Base-by-base conservation (phyloP, 2,797 vertebrate genomes). In the Pitangus sulphuratus region DNA sequence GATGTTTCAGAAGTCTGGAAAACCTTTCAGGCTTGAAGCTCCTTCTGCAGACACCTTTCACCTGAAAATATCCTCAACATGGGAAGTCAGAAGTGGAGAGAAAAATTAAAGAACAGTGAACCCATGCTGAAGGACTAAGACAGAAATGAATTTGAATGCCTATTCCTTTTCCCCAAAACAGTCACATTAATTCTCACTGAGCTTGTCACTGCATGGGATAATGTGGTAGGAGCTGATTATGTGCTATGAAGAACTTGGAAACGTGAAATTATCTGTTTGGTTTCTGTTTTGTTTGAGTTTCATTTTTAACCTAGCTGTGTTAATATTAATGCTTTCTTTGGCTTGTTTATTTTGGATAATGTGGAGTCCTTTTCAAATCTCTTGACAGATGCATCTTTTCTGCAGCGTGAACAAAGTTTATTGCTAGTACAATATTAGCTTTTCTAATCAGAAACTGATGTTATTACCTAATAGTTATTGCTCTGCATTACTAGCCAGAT, bases 401-500 rank as follows among this genome's bases (percentile, higher is more conserved):
- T 87, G 62, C 76, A 79, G 61, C 11, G 28, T 85, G 76, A 91
- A 48, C 70, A 47, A 83, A 84, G 61, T 96, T 97, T 96, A 96
- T 94, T 95, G 78, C 84, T 85, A 77, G 91, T 39, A 91, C 78
- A 94, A 88, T 91, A 95, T 96, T 96, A 95, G 93, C 50, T 94
- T 96, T 97, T 96, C 97, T 97, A 96, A 98, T 97, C 91, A 97
- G 91, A 96, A 92, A 66, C 69, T 83, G 68, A 79, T 3, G 6
- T 96, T 96, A 96, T 96, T 97, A 81, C 85, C 79, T 96, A 97
- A 96, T 91, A 96, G 94, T 91, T 97, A 97, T 90, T 94, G 79
- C 71, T 95, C 54, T 88, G 83, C 58, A 93, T 94, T 97, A 94
- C 87, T 85, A 94, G 91, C 84, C 97, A 97, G 92, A 97, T 95